These are phyloP conservation scores for Melanchra persicariae DNA, from an alignment of 2,888 invertebrate genomes.

Conservation along the genomic window DNA sequence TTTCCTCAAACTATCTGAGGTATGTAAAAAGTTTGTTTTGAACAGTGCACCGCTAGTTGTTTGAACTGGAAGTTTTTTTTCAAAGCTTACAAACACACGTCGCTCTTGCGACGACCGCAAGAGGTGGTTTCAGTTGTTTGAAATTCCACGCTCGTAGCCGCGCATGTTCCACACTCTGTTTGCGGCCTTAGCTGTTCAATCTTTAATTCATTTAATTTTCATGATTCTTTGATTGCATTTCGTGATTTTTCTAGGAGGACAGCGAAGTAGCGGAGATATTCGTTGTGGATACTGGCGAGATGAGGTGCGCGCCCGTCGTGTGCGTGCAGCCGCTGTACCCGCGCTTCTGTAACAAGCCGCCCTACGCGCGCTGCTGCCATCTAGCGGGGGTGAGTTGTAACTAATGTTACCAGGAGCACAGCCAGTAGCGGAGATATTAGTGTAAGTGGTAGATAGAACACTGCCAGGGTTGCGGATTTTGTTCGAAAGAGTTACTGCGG, in stretches of 20 bases:
- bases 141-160: no score
- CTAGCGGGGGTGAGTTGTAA: constrained; percentile 81
- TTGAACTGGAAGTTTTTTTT: no score
- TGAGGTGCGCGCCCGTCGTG: constrained; percentile 59
- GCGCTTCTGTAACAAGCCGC: constrained; percentile 76
- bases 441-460: no score
- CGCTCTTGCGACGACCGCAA: no score
- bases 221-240: background rate
- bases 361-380: constrained; percentile 84
- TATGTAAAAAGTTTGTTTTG: constrained; percentile 46
- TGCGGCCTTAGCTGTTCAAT: no score
- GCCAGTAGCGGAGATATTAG: background rate
- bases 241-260: constrained; percentile 52
- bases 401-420: background rate
- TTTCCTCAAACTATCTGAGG: constrained; percentile 77
- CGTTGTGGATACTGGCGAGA: constrained; percentile 84
- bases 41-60: no score
- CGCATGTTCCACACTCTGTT: no score
- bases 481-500: no score
- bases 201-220: no score
- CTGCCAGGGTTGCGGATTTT: no score
- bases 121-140: no score
- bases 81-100: no score
- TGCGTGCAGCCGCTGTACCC: constrained; percentile 75
- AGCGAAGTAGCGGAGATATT: constrained; percentile 74